A percentile compares a stretch with the other conserved stretches of the same genome.
Conservation (phyloP, 2,888 invertebrate genomes). For the Noctua pronuba region DNA sequence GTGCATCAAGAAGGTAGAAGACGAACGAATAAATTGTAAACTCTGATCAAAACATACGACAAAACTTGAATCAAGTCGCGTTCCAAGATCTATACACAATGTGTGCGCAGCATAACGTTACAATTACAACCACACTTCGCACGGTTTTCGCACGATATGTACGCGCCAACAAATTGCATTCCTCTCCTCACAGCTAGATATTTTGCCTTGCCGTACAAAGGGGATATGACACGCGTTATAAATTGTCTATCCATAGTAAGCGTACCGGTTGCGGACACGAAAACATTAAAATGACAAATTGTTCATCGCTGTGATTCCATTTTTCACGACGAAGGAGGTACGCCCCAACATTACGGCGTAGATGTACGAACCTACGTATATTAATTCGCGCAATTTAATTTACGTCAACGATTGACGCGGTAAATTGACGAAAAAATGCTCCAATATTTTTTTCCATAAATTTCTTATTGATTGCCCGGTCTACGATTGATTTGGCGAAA, state of each 20-base stretch:
- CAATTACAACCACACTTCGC: conserved; percentile 70
- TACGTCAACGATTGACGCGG: conserved; percentile 68
- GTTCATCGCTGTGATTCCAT: conserved; percentile 83
- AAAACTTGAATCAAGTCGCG: conserved; percentile 17
- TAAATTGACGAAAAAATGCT: conserved; percentile 72
- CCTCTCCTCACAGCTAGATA: conserved; percentile 74
- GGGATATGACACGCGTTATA: conserved; percentile 80
- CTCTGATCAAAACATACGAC: conserved; percentile 12
- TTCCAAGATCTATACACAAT: conserved; percentile 35
- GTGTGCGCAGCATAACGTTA: conserved; percentile 45
- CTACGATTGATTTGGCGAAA: conserved; percentile 61
- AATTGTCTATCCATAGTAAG: conserved; percentile 81
- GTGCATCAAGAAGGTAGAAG: not conserved
- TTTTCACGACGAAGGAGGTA: conserved; percentile 82
- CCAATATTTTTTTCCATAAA: conserved; percentile 71
- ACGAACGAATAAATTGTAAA: conserved; percentile 4
- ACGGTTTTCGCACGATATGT: conserved; percentile 68
- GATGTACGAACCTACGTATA: conserved; percentile 68
- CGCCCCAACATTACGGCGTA: conserved; percentile 68
- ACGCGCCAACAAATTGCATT: conserved; percentile 79
- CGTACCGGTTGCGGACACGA: conserved; percentile 78
- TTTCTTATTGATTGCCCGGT: conserved; percentile 69
- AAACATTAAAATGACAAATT: conserved; percentile 87
- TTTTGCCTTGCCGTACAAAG: conserved; percentile 75
- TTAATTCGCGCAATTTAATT: conserved; percentile 80